Conservation (phyloP, 1,140 invertebrate species). For the Ericerus pela region DNA sequence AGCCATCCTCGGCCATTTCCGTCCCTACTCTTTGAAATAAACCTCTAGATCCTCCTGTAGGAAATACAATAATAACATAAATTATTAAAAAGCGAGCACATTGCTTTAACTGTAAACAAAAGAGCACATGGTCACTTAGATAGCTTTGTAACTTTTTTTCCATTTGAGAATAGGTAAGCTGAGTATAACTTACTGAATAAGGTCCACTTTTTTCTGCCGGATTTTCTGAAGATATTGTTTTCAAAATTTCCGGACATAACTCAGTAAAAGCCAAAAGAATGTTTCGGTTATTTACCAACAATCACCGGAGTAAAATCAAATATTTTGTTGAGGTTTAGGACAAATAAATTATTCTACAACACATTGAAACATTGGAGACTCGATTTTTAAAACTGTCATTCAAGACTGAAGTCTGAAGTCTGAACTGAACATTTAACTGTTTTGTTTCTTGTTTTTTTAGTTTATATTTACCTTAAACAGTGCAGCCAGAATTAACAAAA, state of each 20-base stretch:
- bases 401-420: no score
- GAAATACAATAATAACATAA: not conserved
- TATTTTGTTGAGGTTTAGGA: no score
- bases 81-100: not conserved
- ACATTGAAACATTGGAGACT: no score
- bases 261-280: no score
- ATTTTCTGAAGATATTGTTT: not conserved
- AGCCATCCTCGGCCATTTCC: constrained; percentile 61
- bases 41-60: not conserved
- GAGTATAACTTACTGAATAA: constrained; percentile 1
- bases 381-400: no score
- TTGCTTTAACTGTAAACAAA: not conserved
- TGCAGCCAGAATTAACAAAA: no score
- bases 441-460: no score
- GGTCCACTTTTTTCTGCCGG: constrained; percentile 1
- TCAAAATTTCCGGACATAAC: constrained; percentile 1
- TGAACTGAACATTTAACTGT: no score
- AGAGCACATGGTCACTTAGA: not conserved
- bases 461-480: no score
- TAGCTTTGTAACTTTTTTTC: not conserved
- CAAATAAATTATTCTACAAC: no score
- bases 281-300: no score
- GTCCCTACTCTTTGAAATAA: constrained; percentile 35
- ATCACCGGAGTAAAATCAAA: no score
- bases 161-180: not conserved